Evolutionary conservation across 2,113 vertebrate genomes (phyloP).

Genomic region (Sander vitreus): DNA sequence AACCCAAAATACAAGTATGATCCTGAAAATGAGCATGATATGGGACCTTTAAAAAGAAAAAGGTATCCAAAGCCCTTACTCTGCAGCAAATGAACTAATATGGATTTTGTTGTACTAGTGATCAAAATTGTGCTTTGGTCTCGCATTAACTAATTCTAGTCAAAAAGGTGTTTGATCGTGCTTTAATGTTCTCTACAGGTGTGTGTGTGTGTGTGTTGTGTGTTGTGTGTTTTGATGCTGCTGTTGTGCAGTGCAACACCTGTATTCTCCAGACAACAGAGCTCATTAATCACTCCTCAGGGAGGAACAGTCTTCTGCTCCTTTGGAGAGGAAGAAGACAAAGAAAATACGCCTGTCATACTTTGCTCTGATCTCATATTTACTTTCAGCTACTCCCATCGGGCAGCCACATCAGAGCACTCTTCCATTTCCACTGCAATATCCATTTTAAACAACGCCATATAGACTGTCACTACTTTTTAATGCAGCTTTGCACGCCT

Average conservation of each 20-base stretch:
- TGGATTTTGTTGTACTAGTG: neutral
- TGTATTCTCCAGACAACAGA: slow-evolving; percentile 16
- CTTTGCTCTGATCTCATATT: slow-evolving; percentile 26
- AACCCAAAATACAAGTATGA: too few relatives aligned
- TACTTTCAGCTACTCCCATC: neutral
- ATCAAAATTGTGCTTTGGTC: slow-evolving; percentile 8
- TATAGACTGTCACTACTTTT: too few relatives aligned
- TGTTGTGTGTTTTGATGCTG: neutral
- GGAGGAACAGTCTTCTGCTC: neutral
- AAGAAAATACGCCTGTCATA: slow-evolving; percentile 8
- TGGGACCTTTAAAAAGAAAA: neutral
- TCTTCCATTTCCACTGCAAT: too few relatives aligned
- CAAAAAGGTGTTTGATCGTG: neutral
- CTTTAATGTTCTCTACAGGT: slow-evolving; percentile 13
- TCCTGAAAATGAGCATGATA: too few relatives aligned
- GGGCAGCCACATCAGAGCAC: neutral
- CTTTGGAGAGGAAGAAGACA: neutral
- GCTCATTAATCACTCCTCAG: slow-evolving; percentile 38
- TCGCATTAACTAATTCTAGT: neutral
- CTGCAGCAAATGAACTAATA: neutral
- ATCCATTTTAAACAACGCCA: too few relatives aligned
- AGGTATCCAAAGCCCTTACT: neutral
- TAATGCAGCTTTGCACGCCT: too few relatives aligned
- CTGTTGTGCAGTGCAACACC: slow-evolving; percentile 2
- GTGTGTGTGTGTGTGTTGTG: neutral